Percentiles rank a stretch among this genome's conserved stretches.
These are phyloP conservation scores for Malurus melanocephalus DNA, from an alignment of 2,113 vertebrate genomes.

Conservation along the genomic window DNA sequence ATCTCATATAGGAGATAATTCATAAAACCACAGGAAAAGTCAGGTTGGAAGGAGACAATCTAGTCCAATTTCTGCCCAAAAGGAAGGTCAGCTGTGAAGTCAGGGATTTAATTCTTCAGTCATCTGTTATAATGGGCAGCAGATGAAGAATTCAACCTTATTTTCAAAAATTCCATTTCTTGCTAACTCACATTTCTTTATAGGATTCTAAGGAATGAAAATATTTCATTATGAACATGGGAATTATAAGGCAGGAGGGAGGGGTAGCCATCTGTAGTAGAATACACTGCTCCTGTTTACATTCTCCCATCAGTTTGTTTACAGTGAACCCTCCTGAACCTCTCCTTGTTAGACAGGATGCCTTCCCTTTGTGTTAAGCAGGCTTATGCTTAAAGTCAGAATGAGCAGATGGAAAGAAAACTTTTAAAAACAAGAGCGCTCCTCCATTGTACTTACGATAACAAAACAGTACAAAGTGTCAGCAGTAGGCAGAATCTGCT, in stretches of 20 bases:
- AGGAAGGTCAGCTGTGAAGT: background rate
- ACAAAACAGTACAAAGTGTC: constrained; percentile 39
- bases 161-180: background rate
- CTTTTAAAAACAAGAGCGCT: constrained; percentile 45
- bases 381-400: constrained; percentile 56
- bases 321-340: constrained; percentile 55
- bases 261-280: constrained; percentile 47
- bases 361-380: constrained; percentile 50
- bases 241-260: constrained; percentile 26
- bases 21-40: background rate
- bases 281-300: constrained; percentile 47
- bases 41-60: background rate
- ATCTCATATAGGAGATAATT: background rate
- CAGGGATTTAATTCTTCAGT: background rate
- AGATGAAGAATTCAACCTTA: background rate
- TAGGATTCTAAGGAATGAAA: constrained; percentile 8
- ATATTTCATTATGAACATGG: constrained; percentile 5
- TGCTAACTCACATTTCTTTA: background rate
- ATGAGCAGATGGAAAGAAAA: constrained; percentile 60
- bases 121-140: background rate
- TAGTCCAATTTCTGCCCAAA: background rate
- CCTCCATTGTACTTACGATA: constrained; percentile 42
- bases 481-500: constrained; percentile 29
- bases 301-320: constrained; percentile 58
- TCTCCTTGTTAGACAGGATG: constrained; percentile 37